Conservation (phyloP, 2,113 vertebrate species). For the Bombycilla garrulus region DNA sequence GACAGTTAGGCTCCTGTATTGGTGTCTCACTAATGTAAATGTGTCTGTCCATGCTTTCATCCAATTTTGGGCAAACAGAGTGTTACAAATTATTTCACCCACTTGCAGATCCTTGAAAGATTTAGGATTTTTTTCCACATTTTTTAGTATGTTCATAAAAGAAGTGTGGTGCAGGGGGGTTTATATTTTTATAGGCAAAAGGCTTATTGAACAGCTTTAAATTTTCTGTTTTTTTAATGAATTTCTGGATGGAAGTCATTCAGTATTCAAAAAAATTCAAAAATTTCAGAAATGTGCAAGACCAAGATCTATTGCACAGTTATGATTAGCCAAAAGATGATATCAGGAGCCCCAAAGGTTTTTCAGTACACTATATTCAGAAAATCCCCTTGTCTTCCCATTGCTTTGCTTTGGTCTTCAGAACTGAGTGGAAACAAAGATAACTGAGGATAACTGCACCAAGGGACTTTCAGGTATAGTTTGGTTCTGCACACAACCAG, state of each 20-base stretch:
- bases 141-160: not conserved
- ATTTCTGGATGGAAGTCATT: not conserved
- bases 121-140: not conserved
- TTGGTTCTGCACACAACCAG: not conserved
- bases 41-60: not conserved
- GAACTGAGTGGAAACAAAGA: not conserved
- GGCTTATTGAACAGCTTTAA: not conserved
- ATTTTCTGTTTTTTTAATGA: not conserved
- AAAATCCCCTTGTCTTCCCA: not conserved
- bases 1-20: not conserved
- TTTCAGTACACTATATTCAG: not conserved
- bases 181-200: not conserved
- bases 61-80: not conserved
- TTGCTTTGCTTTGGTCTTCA: not conserved
- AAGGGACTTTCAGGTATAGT: not conserved
- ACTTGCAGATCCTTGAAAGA: not conserved
- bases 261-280: not conserved
- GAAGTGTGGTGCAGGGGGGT: accelerated
- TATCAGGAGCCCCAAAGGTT: not conserved
- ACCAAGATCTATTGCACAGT: not conserved
- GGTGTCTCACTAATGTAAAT: not conserved
- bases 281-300: not conserved
- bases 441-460: not conserved
- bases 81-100: not conserved
- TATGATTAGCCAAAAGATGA: not conserved